Percentiles rank a stretch among this genome's conserved stretches.
Evolutionary conservation across 2,113 vertebrate genomes (phyloP).

Genomic region (Oncorhynchus masou): DNA sequence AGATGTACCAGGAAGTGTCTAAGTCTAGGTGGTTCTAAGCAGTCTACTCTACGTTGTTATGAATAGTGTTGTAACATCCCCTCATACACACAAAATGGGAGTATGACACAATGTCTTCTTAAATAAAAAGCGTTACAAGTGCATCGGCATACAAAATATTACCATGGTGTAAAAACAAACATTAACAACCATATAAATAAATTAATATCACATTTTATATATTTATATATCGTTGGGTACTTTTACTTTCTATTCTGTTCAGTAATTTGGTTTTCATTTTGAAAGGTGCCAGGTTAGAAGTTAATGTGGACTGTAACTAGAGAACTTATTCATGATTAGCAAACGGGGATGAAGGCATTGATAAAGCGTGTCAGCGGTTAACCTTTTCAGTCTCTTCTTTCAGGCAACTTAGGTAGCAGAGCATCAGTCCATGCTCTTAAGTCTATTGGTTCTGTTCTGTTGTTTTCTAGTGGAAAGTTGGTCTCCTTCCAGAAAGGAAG

Average conservation of each 20-base stretch:
- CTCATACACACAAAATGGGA: constrained; percentile 2
- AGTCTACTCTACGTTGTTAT: constrained; percentile 1
- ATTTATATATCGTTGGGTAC: constrained; percentile 37
- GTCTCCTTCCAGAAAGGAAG: constrained; percentile 26
- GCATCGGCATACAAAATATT: constrained; percentile 40
- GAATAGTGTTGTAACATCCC: not conserved
- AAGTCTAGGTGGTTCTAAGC: not conserved
- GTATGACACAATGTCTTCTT: constrained; percentile 34
- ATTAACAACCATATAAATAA: constrained; percentile 54
- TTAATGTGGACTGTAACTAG: constrained; percentile 13
- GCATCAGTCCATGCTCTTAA: constrained; percentile 12
- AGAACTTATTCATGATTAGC: constrained; percentile 25
- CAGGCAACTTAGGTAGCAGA: constrained; percentile 16
- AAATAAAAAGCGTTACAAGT: constrained; percentile 34
- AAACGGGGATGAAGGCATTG: constrained; percentile 16
- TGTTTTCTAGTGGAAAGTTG: constrained; percentile 10
- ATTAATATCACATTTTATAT: constrained; percentile 46
- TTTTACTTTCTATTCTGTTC: constrained; percentile 41
- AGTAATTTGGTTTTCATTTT: constrained; percentile 49
- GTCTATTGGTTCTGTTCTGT: constrained; percentile 19
- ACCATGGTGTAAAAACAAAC: constrained; percentile 34
- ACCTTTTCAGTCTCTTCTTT: constrained; percentile 3
- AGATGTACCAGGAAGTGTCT: not conserved
- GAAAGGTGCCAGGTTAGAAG: constrained; percentile 18
- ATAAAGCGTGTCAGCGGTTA: constrained; percentile 27